A percentile compares a stretch with the other conserved stretches of the same genome.
Evolutionary conservation across 2,888 invertebrate genomes (phyloP).

Genomic region (Lymantria monacha): DNA sequence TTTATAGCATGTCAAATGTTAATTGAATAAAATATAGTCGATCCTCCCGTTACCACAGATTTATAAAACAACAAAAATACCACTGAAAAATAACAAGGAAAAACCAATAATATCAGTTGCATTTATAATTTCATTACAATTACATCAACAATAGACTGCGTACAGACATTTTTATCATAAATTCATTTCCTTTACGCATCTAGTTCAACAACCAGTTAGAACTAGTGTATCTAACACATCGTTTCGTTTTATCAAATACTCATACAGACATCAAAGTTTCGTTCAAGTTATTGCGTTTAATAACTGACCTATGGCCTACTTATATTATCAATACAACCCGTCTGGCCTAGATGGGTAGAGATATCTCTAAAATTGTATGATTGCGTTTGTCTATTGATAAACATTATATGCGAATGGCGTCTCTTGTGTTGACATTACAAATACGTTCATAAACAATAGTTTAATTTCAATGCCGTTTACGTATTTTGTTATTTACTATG

Average conservation of each 20-base stretch:
- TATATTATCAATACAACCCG: slow-evolving; percentile 49
- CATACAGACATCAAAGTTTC: slow-evolving; percentile 30
- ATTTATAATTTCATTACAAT: background rate
- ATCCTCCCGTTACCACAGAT: no score
- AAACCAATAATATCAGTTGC: no score
- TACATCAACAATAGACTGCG: background rate
- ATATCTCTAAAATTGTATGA: slow-evolving; percentile 43
- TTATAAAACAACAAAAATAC: no score
- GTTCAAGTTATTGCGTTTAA: slow-evolving; percentile 59
- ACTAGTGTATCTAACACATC: slow-evolving; percentile 21
- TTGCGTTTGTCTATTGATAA: slow-evolving; percentile 24
- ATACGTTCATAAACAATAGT: background rate
- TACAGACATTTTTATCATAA: slow-evolving; percentile 16
- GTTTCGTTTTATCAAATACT: slow-evolving; percentile 23
- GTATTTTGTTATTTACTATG: background rate
- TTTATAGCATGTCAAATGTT: no score
- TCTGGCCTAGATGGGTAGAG: slow-evolving; percentile 63
- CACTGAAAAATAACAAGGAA: no score
- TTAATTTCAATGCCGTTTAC: background rate
- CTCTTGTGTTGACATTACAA: slow-evolving; percentile 2
- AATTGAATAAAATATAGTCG: no score
- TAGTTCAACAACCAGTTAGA: slow-evolving; percentile 12
- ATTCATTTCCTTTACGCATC: slow-evolving; percentile 23
- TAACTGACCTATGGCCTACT: slow-evolving; percentile 63
- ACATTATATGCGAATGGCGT: slow-evolving; percentile 1